These are phyloP conservation scores for Danio tinwini DNA, from an alignment of 2,797 vertebrate genomes.

Conservation along the genomic window DNA sequence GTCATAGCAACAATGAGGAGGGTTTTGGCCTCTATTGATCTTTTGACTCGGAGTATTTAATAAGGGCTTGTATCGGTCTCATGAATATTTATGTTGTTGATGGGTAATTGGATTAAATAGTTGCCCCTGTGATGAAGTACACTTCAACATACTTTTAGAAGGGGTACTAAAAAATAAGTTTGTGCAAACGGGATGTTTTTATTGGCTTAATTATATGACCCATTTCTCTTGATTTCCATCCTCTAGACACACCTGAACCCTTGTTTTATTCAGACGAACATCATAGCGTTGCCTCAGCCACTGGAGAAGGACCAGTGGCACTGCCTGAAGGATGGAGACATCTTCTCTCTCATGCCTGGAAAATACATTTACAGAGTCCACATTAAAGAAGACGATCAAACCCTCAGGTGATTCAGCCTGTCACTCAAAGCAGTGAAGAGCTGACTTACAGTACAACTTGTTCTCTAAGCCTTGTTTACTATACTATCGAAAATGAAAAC, in stretches of 20 bases:
- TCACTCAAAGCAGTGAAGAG: no score
- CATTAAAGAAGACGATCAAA: slow-evolving; percentile 39
- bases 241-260: slow-evolving; percentile 84
- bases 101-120: neutral
- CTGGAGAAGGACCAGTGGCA: slow-evolving; percentile 79
- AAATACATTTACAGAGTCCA: slow-evolving; percentile 78
- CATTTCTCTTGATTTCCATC: neutral
- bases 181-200: no score
- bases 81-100: slow-evolving; percentile 1
- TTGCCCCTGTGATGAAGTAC: neutral
- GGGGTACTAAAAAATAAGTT: no score
- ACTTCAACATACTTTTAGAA: neutral
- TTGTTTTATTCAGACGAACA: slow-evolving; percentile 80
- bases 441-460: no score
- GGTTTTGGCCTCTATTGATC: neutral
- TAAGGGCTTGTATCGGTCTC: neutral
- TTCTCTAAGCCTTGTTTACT: no score
- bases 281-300: slow-evolving; percentile 68
- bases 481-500: no score
- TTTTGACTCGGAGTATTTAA: slow-evolving; percentile 13
- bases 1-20: slow-evolving; percentile 1
- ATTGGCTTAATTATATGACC: no score
- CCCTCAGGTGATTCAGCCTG: slow-evolving; percentile 63
- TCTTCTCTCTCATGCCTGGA: slow-evolving; percentile 84
- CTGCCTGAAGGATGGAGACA: slow-evolving; percentile 75